A percentile compares a stretch with the other conserved stretches of the same genome.
These are phyloP conservation scores for Archocentrus centrarchus DNA, from an alignment of 2,113 vertebrate genomes.

Conservation along the genomic window DNA sequence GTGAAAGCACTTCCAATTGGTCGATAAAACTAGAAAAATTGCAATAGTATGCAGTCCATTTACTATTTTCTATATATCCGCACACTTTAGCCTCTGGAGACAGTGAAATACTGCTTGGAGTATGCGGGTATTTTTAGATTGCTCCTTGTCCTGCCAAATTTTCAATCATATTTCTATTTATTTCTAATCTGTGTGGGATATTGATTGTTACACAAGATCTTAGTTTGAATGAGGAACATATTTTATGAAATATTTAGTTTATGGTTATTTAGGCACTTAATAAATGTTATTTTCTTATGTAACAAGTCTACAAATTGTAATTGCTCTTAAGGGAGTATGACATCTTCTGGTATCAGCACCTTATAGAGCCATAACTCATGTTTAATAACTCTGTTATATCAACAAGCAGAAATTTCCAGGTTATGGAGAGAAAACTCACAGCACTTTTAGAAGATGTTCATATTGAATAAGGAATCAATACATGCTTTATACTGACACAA, in stretches of 20 bases:
- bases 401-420: not conserved
- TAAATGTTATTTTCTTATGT: not conserved
- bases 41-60: not conserved
- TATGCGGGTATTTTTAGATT: not conserved
- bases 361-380: not conserved
- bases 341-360: not conserved
- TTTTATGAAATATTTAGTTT: not conserved
- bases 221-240: not conserved
- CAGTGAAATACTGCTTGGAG: not conserved
- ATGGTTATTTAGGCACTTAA: not conserved
- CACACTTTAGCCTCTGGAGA: not conserved
- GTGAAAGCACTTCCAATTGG: not conserved
- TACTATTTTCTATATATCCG: not conserved
- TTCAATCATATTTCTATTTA: not conserved
- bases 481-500: accelerated
- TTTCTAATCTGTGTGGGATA: not conserved
- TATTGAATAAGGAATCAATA: not conserved
- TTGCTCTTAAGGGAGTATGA: not conserved
- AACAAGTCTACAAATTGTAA: not conserved
- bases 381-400: accelerated
- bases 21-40: not conserved
- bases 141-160: not conserved
- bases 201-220: not conserved
- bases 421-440: not conserved
- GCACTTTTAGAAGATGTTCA: not conserved